Evolutionary conservation across 2,888 invertebrate species (phyloP), one percentile per base, ranked within the genome.

Genomic region (Conops quadrifasciatus): DNA sequence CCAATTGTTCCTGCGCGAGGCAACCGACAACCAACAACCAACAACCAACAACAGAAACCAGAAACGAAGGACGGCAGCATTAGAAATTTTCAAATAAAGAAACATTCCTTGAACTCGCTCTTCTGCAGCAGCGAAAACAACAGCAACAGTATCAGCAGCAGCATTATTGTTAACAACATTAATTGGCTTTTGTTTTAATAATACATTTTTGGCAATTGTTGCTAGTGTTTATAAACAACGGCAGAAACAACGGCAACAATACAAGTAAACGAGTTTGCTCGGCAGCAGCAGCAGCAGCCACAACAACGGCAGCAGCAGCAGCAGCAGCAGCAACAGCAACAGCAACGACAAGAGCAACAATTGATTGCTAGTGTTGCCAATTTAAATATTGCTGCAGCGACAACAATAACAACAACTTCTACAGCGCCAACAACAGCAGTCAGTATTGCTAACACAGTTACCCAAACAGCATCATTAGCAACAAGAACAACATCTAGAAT

Each of bases 131-230:
- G 66, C 36, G 24, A 21, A 9, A 66, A 21, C 15, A 56, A 16
- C 15, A 36, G 53, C 16, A 66, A 36, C 13, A 81, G 80, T 81
- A 80, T 79, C 79, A 80, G 80, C 78, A 77, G 77, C 80, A 75
- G 80, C 80, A 77, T 77, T 77, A 74, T 76, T 79, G 79, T 79
- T 80, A 81, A 79, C 80, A 83, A 76, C 80, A 80, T 75, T 81
- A 83, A 9, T 36, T 36, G 36, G 36, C 4, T 21, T 21, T 53
- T 53, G 1, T 21, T 53, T 21, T 53, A 21, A 21, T 5, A 7
- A 62, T 13, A n/a, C n/a, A 43, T 62, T 26, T 26, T 76, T 77
- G 74, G 72, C 79, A 77, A 77, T 79, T 78, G 74, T 79, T 68
- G 79, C 77, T 66, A 13, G 19, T 76, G 75, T 77, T 79, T 69